Evolutionary conservation across 2,797 vertebrate genomes (phyloP).

Genomic region (Crocodylus rhombifer): DNA sequence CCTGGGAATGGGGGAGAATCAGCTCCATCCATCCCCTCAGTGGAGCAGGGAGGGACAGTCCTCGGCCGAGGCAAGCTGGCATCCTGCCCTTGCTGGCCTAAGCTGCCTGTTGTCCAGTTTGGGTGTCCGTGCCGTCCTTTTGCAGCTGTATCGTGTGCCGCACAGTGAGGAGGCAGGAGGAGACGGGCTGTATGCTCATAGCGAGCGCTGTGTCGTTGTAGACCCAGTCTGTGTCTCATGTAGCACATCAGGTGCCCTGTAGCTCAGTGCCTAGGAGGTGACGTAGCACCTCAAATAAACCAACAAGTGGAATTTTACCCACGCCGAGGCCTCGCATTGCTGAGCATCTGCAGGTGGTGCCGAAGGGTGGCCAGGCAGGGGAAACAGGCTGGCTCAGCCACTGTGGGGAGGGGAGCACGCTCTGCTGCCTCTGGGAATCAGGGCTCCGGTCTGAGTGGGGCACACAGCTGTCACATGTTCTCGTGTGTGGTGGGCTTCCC

Average conservation of each 20-base stretch:
- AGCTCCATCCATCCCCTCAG: not conserved
- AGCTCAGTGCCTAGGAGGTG: conserved; percentile 93
- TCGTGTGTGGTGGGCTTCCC: no score
- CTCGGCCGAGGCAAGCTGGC: not conserved
- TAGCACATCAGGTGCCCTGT: conserved; percentile 79
- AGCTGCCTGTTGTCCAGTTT: not conserved
- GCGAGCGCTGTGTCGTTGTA: conserved; percentile 69
- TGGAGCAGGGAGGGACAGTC: not conserved
- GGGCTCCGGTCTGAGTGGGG: no score
- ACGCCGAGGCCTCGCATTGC: accelerated
- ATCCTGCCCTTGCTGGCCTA: not conserved
- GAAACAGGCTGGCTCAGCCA: no score
- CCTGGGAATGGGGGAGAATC: not conserved
- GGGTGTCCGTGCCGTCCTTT: conserved; percentile 11
- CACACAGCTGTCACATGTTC: no score
- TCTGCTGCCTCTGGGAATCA: no score
- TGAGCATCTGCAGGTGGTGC: not conserved
- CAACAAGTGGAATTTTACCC: conserved; percentile 55
- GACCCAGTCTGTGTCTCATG: conserved; percentile 70
- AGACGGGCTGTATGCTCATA: not conserved
- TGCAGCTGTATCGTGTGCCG: conserved; percentile 38
- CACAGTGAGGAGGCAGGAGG: not conserved
- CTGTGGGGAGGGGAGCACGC: no score
- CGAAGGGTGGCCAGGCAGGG: no score
- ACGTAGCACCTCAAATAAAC: conserved; percentile 81